A percentile compares a stretch with the other conserved stretches of the same genome.
phyloP scores from a whole-genome alignment of 2,113 vertebrate species.

The Catharus bicknelli region DNA sequence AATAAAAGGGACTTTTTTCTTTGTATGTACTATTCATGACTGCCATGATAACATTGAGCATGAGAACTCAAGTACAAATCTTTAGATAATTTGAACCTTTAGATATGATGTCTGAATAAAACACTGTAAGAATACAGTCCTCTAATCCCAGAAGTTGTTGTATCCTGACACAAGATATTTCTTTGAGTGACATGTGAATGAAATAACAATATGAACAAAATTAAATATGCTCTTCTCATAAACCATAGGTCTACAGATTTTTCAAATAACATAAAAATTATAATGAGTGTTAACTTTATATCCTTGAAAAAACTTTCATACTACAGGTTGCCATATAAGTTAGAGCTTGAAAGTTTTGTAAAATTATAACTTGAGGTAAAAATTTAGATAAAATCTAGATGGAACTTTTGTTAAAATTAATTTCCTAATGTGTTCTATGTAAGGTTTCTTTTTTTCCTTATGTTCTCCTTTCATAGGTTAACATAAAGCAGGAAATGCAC shows the following conservation, averaged over 20 bases:
- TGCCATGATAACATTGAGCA: not conserved
- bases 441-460: not conserved
- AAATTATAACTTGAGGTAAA: not conserved
- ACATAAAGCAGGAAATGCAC: not conserved
- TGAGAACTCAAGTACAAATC: not conserved
- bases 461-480: not conserved
- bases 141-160: not conserved
- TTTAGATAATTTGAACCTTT: not conserved
- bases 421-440: not conserved
- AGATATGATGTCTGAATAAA: not conserved
- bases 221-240: not conserved
- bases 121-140: not conserved
- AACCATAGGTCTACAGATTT: not conserved
- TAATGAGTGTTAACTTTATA: not conserved
- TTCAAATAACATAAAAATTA: not conserved
- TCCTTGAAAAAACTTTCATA: accelerated
- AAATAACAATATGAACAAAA: not conserved
- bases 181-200: not conserved
- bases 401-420: not conserved
- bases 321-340: not conserved
- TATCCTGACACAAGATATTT: not conserved
- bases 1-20: not conserved
- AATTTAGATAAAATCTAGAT: not conserved
- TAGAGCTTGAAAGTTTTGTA: not conserved
- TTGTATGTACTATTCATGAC: not conserved